These are phyloP conservation scores for Notoglanidium macrostoma DNA, from an alignment of 2,797 vertebrate species.

Conservation along the genomic window DNA sequence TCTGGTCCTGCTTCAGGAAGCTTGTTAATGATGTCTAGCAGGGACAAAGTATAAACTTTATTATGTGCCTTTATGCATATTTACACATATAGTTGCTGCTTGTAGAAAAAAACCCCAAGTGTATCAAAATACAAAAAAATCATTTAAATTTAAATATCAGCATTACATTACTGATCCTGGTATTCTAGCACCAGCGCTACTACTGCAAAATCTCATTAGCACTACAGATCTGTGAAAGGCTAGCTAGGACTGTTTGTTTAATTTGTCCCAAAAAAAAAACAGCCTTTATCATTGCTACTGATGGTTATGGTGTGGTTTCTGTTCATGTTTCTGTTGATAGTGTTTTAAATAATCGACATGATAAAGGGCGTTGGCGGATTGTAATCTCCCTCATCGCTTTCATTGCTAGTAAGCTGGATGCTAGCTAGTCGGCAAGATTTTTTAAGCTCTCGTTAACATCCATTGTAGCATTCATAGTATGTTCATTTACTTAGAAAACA, in stretches of 20 bases:
- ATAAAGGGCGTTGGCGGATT: background rate
- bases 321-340: background rate
- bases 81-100: background rate
- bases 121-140: background rate
- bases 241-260: background rate
- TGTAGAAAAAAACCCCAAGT: background rate
- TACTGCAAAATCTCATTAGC: background rate
- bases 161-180: background rate
- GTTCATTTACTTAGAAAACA: too few species aligned
- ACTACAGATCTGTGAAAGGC: background rate
- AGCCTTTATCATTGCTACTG: background rate
- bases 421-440: background rate
- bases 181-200: background rate
- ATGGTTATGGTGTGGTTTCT: background rate
- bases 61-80: background rate
- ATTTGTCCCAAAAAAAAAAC: background rate
- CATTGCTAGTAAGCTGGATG: background rate
- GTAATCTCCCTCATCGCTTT: background rate
- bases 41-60: background rate
- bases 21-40: background rate
- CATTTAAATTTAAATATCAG: background rate
- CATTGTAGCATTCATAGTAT: background rate
- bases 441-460: background rate
- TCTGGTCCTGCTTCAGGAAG: background rate
- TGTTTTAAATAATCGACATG: background rate